A percentile compares a stretch with the other conserved stretches of the same genome.
Evolutionary conservation across 1,140 invertebrate genomes (phyloP).

Genomic region (Apolygus lucorum): DNA sequence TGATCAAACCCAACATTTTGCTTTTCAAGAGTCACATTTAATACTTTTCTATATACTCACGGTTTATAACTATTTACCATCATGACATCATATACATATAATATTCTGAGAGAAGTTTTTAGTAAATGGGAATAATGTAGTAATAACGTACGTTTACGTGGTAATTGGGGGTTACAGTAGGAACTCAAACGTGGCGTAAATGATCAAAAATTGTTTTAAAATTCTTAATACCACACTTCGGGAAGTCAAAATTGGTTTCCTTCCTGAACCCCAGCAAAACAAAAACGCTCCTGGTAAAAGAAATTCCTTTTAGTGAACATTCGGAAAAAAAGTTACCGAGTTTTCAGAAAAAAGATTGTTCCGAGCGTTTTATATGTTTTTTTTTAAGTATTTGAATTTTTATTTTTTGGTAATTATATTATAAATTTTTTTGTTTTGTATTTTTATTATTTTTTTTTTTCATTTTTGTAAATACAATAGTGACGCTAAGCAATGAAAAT

Average conservation of each 20-base stretch:
- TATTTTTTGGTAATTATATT: conserved; percentile 14
- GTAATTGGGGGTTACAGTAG: conserved; percentile 8
- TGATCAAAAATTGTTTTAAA: not conserved
- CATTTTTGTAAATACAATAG: conserved; percentile 28
- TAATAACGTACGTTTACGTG: conserved; percentile 19
- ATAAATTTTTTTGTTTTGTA: conserved; percentile 15
- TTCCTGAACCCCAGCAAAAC: conserved; percentile 4
- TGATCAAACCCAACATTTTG: too few species aligned
- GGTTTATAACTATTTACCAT: conserved; percentile 27
- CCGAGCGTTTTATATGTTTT: conserved; percentile 21
- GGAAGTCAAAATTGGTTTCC: conserved; percentile 23
- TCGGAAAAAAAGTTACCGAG: conserved; percentile 24
- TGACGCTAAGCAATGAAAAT: conserved; percentile 29
- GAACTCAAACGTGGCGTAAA: conserved; percentile 17
- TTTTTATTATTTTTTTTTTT: conserved; percentile 20
- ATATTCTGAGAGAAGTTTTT: conserved; percentile 24
- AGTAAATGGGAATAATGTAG: conserved; percentile 20
- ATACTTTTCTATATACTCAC: conserved; percentile 25
- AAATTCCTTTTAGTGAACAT: conserved; percentile 22
- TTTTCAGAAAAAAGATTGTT: conserved; percentile 30
- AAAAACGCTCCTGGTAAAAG: conserved; percentile 7
- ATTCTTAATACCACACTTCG: conserved; percentile 15
- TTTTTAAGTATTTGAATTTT: conserved; percentile 3
- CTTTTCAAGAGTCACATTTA: conserved; percentile 27
- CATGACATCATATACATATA: conserved; percentile 28